Conservation (phyloP, 2,888 invertebrate genomes). For the Rotaria magnacalcarata region DNA sequence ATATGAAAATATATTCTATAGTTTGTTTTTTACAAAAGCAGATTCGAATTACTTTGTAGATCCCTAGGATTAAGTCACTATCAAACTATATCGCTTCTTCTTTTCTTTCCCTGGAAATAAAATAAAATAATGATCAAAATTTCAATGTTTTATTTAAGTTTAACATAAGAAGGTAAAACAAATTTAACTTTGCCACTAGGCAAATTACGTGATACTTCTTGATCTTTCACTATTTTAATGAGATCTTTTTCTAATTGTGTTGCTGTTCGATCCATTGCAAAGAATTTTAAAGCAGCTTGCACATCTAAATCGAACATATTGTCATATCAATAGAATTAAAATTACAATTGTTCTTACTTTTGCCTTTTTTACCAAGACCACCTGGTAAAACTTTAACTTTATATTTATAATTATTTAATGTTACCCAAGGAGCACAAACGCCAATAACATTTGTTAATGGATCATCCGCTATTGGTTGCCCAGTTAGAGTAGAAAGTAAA, state of each 20-base stretch:
- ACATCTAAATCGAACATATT: conserved; percentile 25
- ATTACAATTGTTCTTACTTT: not conserved
- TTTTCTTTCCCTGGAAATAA: too few species aligned
- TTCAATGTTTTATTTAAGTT: conserved; percentile 40
- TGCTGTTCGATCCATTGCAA: conserved; percentile 39
- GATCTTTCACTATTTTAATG: conserved; percentile 40
- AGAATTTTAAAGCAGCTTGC: conserved; percentile 42
- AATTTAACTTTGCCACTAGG: conserved; percentile 46
- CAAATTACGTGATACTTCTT: conserved; percentile 45
- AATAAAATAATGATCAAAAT: too few species aligned
- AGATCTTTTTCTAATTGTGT: conserved; percentile 43
- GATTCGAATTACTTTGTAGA: too few species aligned
- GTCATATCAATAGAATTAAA: not conserved
- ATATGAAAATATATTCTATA: too few species aligned
- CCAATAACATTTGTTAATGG: conserved; percentile 42
- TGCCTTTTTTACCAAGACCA: not conserved
- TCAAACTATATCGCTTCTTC: too few species aligned
- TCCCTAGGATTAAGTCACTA: too few species aligned
- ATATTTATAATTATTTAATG: conserved; percentile 45
- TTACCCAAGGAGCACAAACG: conserved; percentile 46
- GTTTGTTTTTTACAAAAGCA: too few species aligned
- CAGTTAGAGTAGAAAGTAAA: conserved; percentile 40
- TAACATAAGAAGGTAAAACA: conserved; percentile 38
- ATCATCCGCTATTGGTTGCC: conserved; percentile 43
- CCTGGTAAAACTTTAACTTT: not conserved